Base-by-base conservation (phyloP, 2,888 invertebrate genomes). In the Aradus depressus region DNA sequence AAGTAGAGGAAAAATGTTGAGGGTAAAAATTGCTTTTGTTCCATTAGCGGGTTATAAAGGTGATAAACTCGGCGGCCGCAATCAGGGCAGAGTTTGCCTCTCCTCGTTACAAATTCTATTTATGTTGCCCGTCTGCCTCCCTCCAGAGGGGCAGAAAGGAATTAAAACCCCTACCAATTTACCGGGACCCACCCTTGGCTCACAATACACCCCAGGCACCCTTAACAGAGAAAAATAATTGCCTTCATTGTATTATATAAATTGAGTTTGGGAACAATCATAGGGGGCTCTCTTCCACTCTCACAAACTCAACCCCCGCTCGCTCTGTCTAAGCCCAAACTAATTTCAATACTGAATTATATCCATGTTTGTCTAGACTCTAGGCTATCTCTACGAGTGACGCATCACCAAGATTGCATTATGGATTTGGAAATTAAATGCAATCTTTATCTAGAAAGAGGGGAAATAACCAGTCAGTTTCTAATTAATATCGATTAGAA, bases 101-200 rank as follows among this genome's bases (percentile, higher is more conserved):
- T 42, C 28, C 58, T 59, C 57, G 59, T 59, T 59, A 59, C 59
- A 59, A 59, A 59, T 59, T 59, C 59, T 59, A 59, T 59, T 59
- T 58, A 59, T 59, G 56, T 52, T 57, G 53, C 57, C 53, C 50
- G 44, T 47, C 47, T 41, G 35, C 37, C 23, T 18, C 25, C 23
- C 38, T 25, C 37, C 31, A 49, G 32, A 39, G 44, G 41, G 44
- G 39, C 10, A 47, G 50, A 25, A 50, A 56, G 56, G 59, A 59
- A 59, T 59, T 59, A 59, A 59, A 59, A 59, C 56, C 54, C 56
- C 51, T 57, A 54, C 54, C 59, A 59, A 59, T 59, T 59, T 59
- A 59, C 59, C 59, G 58, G 55, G 51, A 43, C 49, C 51, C 38
- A 22, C 16, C 48, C 48, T n/a, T n/a, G n/a, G n/a, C n/a, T n/a